Evolutionary conservation across 53 echinoderm and acorn worm genomes (phyloP), one percentile per base, ranked within the genome.

Genomic region (Stichopus horrens): DNA sequence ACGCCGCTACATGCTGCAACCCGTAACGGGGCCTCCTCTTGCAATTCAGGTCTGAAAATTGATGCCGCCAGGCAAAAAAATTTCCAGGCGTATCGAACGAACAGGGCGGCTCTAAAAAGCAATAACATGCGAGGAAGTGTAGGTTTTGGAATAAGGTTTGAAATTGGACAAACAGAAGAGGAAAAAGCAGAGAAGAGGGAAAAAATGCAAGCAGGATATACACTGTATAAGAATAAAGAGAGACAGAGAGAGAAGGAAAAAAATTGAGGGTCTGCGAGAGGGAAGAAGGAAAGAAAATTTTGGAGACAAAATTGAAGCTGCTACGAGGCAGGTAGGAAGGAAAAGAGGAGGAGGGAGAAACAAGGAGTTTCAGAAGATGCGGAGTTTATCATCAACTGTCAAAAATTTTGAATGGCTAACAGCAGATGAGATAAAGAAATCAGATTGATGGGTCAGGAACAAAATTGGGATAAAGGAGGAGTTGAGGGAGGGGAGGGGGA

Each of bases 31-130:
- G 81, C 81, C 81, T 81, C 81, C 81, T 57, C 21, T 81, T 81
- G 81, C 81, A 81, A 81, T 81, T 81, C 81, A 81, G 81, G 58
- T 81, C 58, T 81, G 81, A 81, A 81, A 81, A 81, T 81, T 81
- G 81, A 81, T 81, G 81, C 81, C 81, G 81, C 18, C 81, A 79
- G 56, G 53, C 75, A 22, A 18, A 13, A 71, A 71, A 21, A 81
- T 81, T 81, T 21, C 23, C 58, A 57, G 58, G 81, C 58, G 58
- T 57, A 81, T 58, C 19, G 71, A 37, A 37, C 37, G 37, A 58
- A 57, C 81, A 57, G 81, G 81, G n/a, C 21, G 21, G 81, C 81
- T 56, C 57, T 71, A 81, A 81, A 81, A 81, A 57, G 81, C 81
- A 81, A 81, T 81, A 81, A 81, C 81, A 58, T 23, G 57, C 9